phyloP scores from a whole-genome alignment of 1,140 invertebrate species.

The Hypothenemus hampei region DNA sequence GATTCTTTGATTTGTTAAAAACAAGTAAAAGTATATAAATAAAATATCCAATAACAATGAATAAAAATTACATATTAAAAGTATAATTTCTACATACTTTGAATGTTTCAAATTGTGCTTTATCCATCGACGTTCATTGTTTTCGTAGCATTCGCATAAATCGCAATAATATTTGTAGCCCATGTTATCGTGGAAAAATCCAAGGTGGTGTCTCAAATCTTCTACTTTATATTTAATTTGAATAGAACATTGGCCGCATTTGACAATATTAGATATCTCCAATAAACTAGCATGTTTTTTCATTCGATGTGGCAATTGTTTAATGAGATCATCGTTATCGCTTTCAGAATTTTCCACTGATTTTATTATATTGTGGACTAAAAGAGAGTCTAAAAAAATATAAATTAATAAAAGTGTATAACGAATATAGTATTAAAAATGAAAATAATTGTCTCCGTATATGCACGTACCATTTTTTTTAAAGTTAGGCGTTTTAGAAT shows the following conservation, averaged over 20 bases:
- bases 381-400: too few species aligned
- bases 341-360: conserved; percentile 21
- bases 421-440: too few species aligned
- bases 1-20: too few species aligned
- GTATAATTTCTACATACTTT: too few species aligned
- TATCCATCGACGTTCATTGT: conserved; percentile 26
- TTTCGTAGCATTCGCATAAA: conserved; percentile 28
- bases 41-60: too few species aligned
- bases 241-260: conserved; percentile 25
- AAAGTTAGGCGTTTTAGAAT: too few species aligned
- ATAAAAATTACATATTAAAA: too few species aligned
- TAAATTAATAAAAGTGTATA: too few species aligned
- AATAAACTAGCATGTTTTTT: neutral
- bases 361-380: conserved; percentile 29
- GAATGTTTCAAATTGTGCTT: conserved; percentile 31
- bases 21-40: too few species aligned
- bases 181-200: neutral
- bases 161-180: conserved; percentile 35
- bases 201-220: conserved; percentile 26
- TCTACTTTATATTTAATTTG: conserved; percentile 2
- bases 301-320: conserved; percentile 30
- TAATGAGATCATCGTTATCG: neutral
- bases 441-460: too few species aligned
- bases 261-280: neutral
- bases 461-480: too few species aligned